Evolutionary conservation across 2,888 invertebrate genomes (phyloP), one percentile per base, ranked within the genome.

Genomic region (Caenorhabditis sp.): DNA sequence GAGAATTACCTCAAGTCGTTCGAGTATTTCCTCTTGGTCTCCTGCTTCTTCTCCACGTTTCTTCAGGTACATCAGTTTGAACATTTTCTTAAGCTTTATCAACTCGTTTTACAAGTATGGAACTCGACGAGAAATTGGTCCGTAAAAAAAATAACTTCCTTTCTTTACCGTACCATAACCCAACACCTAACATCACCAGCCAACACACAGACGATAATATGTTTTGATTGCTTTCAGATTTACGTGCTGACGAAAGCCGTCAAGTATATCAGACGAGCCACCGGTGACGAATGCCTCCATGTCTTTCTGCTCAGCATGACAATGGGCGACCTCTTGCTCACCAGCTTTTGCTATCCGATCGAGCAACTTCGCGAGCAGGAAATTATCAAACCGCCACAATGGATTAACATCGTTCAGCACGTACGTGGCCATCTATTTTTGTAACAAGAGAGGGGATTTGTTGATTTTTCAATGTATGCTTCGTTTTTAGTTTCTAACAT

Each of bases 271-370:
- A 69, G 83, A 61, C 62, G 88, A 58, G 87, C 84, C 13, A 87
- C 88, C 13, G 81, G 85, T 37, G 91, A 91, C 67, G 88, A 91
- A 79, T 91, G 91, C 56, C 83, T 91, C 50, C 91, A 91, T 77
- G 87, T 91, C 4, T 91, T 91, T 40, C 80, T 91, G 1, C 70
- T 90, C 28, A 85, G 85, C 70, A 90, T 90, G 90, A 90, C 91
- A 1, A 58, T 88, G 24, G 90, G 91, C 9, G 91, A 91, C 64
- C 85, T 91, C 18, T 58, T 91, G 22, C 84, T 91, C 18, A 91
- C 90, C 24, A 87, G 90, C 18, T 81, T 90, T 53, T 90, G 90
- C 77, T 90, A 90, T 76, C 90, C 90, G 15, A 83, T 90, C 26
- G 90, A 90, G 81, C 82, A 82, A 55, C 72, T 82, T 18, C 67